Evolutionary conservation across 2,888 invertebrate species (phyloP), one percentile per base, ranked within the genome.

Genomic region (Drosophila aldrichi): DNA sequence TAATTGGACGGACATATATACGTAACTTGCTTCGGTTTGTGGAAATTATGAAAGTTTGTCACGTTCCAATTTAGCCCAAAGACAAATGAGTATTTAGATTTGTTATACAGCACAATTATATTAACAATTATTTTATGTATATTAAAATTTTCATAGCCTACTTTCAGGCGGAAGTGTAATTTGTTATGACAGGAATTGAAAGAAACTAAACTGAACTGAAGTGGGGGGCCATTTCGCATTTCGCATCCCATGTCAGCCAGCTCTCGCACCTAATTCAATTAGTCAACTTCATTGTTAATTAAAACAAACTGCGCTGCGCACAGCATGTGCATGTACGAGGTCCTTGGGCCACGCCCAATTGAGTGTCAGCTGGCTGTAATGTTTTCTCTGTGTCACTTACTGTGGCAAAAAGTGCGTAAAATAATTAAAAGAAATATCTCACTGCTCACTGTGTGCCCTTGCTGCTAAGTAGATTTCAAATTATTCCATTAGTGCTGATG

Each of bases 401-500:
- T 75, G 78, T 71, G 66, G 60, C 62, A 66, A 85, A 85, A 70
- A 68, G 20, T 82, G 77, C 74, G 80, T 78, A 70, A 89, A 89
- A 89, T 86, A 89, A 88, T 89, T 86, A 89, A 88, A 85, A 89
- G 80, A 88, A 89, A 77, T 79, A 80, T 77, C 73, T 46, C 10
- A 10, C 10, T 32, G 32, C 32, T 32, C 32, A 18, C 43, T 7
- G 57, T 57, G 66, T 74, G 69, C 68, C 81, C 78, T 67, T 67
- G 81, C 70, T 40, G 58, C 54, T 89, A 89, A 86, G 89, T 86
- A 86, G 88, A 88, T 89, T 89, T 84, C 70, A 86, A 86, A 89
- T 88, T 88, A 86, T 89, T 89, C 88, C 89, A 86, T 86, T 86
- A 89, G 89, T 82, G 80, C 52, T 86, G 84, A 84, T 86, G 89